Base-by-base conservation (phyloP, 2,797 vertebrate species). In the Sandelia bainsii region DNA sequence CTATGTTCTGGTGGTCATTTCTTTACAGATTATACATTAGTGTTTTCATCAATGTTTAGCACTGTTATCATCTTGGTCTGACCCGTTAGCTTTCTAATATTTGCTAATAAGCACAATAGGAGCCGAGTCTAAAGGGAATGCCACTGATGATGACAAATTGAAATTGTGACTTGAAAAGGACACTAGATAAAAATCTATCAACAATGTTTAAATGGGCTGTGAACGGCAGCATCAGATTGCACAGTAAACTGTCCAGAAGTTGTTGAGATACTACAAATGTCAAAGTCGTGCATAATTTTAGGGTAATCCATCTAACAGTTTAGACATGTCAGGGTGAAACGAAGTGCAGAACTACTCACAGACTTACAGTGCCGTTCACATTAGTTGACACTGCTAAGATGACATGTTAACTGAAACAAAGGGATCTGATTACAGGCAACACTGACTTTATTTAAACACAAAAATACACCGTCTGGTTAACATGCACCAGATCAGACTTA, bases 391-490 rank as follows among this genome's bases (percentile, higher is more conserved):
- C 10, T 19, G 20, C 46, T 39, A 12, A 6, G 5, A 8, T 4
- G 53, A 13, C 19, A 52, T 42, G 51, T 8, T 17, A 19, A 79
- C 40, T 14, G 66, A 20, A 74, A 67, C 34, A 39, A 65, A 52
- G 52, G 7, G 3, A 78, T 66, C 62, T 53, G 53, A 72, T 59
- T 62, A 74, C 54, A 74, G 58, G 57, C 54, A 86, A 82, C 80
- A 78, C 58, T 68, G 72, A 64, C 82, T 91, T 94, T 94, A 94
- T 93, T 93, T 60, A 66, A 83, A 87, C 63, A 80, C 46, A 75
- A 83, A 82, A 88, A 88, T 80, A 78, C 52, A 83, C 49, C 1
- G 6, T 32, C 68, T 87, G 79, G 79, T 62, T 83, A 82, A 88
- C 58, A 80, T 65, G 62, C 45, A 8, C 73, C 77, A 86, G 62